Evolutionary conservation across 2,113 vertebrate genomes (phyloP), one percentile per base, ranked within the genome.

Genomic region (Elachura formosa): DNA sequence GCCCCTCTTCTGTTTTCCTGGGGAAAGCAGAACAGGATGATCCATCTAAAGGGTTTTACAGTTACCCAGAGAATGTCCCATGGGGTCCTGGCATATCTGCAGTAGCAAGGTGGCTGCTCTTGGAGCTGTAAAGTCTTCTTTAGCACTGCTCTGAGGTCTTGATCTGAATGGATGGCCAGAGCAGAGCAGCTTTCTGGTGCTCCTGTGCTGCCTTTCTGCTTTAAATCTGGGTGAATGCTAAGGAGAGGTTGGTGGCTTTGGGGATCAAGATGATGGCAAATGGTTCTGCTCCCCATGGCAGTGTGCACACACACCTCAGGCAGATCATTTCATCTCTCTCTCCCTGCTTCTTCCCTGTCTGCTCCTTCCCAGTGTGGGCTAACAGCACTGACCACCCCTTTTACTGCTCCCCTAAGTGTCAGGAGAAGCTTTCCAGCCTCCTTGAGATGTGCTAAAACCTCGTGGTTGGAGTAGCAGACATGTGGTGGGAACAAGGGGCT

Each of bases 241-340:
- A 24, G 66, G 67, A 56, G 24, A 51, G 52, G 14, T 1, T 1
- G 6, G 13, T 38, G 72, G 72, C 51, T 79, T 48, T 72, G 67
- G 29, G 46, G 31, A 16, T 10, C 61, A 23, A 48, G 72, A 12
- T 62, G 51, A 33, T 75, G 76, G 40, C 31, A 16, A 9, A 1
- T 5, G 38, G 45, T 8, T 17, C 55, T 63, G 45, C 48, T 76
- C 31, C 52, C 58, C 18, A 1, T 9, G 9, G 29, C 54, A 73
- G 25, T 0, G 1, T 45, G 61, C 1, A 3, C 17, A 24, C 0
- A 3, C 16, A 46, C 23, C 59, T 66, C 0, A 0, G 29, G 21
- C 45, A 61, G n/a, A 28, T 45, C 1, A 23, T 63, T 80, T 73
- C 23, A 38, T 14, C 69, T 28, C 43, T 14, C 69, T 28, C 43